These are phyloP conservation scores for Onthophagus taurus DNA, from an alignment of 1,140 invertebrate species.

Conservation along the genomic window DNA sequence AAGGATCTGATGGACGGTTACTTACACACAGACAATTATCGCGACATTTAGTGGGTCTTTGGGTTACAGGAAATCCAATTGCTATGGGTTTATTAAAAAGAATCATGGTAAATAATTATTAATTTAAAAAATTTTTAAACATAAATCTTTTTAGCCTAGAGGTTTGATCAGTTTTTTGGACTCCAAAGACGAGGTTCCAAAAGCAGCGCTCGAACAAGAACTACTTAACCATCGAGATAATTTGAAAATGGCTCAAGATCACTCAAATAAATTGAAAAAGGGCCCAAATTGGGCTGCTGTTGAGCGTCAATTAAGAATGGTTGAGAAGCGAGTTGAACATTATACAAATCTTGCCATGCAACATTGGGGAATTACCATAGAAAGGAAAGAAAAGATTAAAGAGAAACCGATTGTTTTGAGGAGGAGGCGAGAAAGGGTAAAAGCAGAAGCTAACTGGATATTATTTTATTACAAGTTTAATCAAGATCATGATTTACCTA, in stretches of 20 bases:
- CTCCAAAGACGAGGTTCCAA: slow-evolving; percentile 76
- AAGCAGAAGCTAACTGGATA: slow-evolving; percentile 85
- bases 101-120: slow-evolving; percentile 66
- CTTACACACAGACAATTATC: slow-evolving; percentile 86
- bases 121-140: background rate
- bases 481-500: slow-evolving; percentile 89
- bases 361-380: slow-evolving; percentile 77
- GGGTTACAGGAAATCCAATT: slow-evolving; percentile 90
- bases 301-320: slow-evolving; percentile 61
- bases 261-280: slow-evolving; percentile 53
- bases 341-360: slow-evolving; percentile 66
- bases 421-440: slow-evolving; percentile 82
- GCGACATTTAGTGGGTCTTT: slow-evolving; percentile 92
- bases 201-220: slow-evolving; percentile 54
- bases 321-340: slow-evolving; percentile 71
- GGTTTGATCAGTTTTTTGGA: slow-evolving; percentile 88
- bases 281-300: slow-evolving; percentile 60
- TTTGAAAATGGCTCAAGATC: slow-evolving; percentile 85
- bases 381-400: slow-evolving; percentile 52
- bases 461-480: slow-evolving; percentile 95
- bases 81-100: slow-evolving; percentile 81
- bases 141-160: slow-evolving; percentile 52
- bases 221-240: slow-evolving; percentile 81
- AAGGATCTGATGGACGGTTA: slow-evolving; percentile 64
- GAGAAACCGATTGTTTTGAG: slow-evolving; percentile 79